Percentiles rank a stretch among this genome's conserved stretches.
phyloP scores from a whole-genome alignment of 1,140 invertebrate species.

The Neelides sp. region DNA sequence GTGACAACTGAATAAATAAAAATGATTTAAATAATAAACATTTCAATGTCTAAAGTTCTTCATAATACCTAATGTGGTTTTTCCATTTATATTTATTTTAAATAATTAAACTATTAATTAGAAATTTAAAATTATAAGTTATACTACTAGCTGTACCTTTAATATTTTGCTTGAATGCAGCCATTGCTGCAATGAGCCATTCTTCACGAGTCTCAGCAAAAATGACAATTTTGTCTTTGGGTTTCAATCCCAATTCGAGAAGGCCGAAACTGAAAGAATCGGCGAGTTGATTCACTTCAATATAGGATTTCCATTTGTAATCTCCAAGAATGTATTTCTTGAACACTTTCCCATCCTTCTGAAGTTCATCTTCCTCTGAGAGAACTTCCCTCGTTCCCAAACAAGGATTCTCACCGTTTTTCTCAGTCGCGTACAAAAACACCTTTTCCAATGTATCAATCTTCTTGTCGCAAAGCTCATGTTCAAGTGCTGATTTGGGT shows the following conservation, averaged over 20 bases:
- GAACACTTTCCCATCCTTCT: constrained; percentile 47
- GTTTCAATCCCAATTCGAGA: constrained; percentile 40
- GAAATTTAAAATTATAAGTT: not conserved
- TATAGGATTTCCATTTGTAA: constrained; percentile 78
- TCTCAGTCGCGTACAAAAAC: constrained; percentile 36
- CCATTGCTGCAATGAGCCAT: constrained; percentile 90
- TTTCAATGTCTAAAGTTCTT: no score
- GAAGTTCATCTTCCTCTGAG: constrained; percentile 44
- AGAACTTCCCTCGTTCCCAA: constrained; percentile 46
- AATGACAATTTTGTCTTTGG: constrained; percentile 67
- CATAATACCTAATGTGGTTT: no score
- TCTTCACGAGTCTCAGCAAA: constrained; percentile 93
- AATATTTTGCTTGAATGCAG: constrained; percentile 83
- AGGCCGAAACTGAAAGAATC: constrained; percentile 64
- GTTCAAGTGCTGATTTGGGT: constrained; percentile 22
- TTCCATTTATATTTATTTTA: not conserved
- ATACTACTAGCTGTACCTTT: no score
- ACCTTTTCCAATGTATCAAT: constrained; percentile 42
- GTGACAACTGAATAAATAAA: constrained; percentile 61
- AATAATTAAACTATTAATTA: not conserved
- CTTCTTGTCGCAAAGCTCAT: constrained; percentile 28
- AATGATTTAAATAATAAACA: not conserved
- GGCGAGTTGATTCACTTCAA: constrained; percentile 62
- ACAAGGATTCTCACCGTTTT: constrained; percentile 37
- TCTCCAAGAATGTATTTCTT: constrained; percentile 78